Evolutionary conservation across 1,140 invertebrate species (phyloP).

Genomic region (Anadara kagoshimensis): DNA sequence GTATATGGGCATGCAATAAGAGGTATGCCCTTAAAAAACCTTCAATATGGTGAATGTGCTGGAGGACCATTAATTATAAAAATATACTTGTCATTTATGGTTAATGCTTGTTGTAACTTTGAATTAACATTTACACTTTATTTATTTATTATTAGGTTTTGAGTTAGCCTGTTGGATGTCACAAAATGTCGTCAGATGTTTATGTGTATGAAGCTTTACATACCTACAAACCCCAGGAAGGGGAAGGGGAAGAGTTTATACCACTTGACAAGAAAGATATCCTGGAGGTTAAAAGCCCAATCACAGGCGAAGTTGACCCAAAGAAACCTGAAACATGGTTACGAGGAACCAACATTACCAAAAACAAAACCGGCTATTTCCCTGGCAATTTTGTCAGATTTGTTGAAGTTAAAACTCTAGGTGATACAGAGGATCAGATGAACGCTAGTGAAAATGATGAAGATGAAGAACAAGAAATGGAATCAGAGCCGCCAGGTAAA

Average conservation of each 20-base stretch:
- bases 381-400: conserved; percentile 17
- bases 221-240: not conserved
- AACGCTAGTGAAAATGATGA: too few relatives aligned
- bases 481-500: too few relatives aligned
- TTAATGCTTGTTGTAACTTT: not conserved
- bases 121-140: not conserved
- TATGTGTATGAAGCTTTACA: conserved; percentile 13
- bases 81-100: too few relatives aligned
- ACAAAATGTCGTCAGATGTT: not conserved
- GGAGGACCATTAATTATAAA: too few relatives aligned
- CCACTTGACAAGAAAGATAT: conserved; percentile 5
- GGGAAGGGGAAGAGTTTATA: not conserved
- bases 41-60: too few relatives aligned
- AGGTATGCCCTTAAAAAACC: too few relatives aligned
- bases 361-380: conserved; percentile 6
- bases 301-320: not conserved
- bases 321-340: conserved; percentile 11
- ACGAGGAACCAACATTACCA: conserved; percentile 4
- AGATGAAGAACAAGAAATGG: too few relatives aligned
- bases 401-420: not conserved
- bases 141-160: not conserved
- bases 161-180: not conserved
- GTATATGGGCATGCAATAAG: too few relatives aligned
- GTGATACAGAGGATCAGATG: too few relatives aligned
- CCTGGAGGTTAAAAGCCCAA: conserved; percentile 1